Conservation (phyloP, 2,113 vertebrate genomes). For the Perccottus glenii region DNA sequence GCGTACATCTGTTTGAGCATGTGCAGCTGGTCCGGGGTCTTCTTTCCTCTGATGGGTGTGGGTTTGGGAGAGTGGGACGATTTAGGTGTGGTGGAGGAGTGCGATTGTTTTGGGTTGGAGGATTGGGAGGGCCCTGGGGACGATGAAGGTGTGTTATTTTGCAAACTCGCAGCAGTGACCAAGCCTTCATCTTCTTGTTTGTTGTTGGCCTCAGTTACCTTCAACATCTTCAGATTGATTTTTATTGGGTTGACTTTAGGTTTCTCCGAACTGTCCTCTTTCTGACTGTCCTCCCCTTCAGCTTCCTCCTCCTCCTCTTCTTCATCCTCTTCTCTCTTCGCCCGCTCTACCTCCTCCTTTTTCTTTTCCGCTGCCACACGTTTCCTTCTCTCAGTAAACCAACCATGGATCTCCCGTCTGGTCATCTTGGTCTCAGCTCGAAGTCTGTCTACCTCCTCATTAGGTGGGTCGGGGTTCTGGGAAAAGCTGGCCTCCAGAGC, state of each 20-base stretch:
- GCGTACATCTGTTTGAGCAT: conserved; percentile 91
- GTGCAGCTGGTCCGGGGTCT: conserved; percentile 92
- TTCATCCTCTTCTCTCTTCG: conserved; percentile 72
- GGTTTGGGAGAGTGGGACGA: conserved; percentile 60
- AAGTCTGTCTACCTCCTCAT: conserved; percentile 92
- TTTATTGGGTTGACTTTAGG: conserved; percentile 97
- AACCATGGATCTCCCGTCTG: conserved; percentile 93
- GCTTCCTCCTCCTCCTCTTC: conserved; percentile 55
- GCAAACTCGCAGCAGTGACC: conserved; percentile 60
- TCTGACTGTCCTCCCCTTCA: conserved; percentile 75
- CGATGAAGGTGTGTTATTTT: conserved; percentile 27
- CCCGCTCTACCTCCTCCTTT: conserved; percentile 78
- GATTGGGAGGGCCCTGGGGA: conserved; percentile 27
- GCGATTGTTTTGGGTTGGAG: conserved; percentile 39
- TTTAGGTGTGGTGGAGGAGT: conserved; percentile 42
- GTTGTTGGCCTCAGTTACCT: conserved; percentile 89
- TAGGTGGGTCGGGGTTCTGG: conserved; percentile 83
- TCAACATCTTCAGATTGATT: conserved; percentile 96
- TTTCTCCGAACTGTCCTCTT: conserved; percentile 80
- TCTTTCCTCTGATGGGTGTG: conserved; percentile 80
- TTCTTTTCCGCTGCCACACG: conserved; percentile 81
- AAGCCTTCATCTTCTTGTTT: conserved; percentile 70
- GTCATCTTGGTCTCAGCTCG: conserved; percentile 97
- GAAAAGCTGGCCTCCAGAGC: conserved; percentile 91
- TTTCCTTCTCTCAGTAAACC: conserved; percentile 93